A percentile compares a stretch with the other conserved stretches of the same genome.
These are phyloP conservation scores for Sebastes vulpes DNA, from an alignment of 2,797 vertebrate species.

Conservation along the genomic window DNA sequence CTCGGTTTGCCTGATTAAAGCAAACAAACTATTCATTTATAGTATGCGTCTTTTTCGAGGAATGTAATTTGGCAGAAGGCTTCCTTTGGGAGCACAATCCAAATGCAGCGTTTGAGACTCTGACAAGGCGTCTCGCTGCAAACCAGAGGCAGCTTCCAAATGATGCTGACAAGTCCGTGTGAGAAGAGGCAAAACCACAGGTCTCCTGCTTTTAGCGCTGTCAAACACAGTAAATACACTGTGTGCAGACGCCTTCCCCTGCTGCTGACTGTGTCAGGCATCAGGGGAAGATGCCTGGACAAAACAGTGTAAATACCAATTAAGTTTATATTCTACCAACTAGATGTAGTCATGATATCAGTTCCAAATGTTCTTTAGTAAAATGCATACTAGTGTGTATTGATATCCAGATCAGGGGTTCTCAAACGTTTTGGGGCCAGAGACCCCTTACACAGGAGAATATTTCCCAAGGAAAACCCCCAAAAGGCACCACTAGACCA, in stretches of 20 bases:
- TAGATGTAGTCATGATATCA: neutral
- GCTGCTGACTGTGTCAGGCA: slow-evolving; percentile 7
- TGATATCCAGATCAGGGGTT: neutral
- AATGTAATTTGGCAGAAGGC: slow-evolving; percentile 55
- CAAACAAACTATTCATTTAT: slow-evolving; percentile 57
- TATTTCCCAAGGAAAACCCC: too few species aligned
- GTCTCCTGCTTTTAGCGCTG: slow-evolving; percentile 51
- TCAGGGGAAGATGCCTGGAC: neutral
- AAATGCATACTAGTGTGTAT: neutral
- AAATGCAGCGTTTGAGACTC: slow-evolving; percentile 39
- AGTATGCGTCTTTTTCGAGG: neutral
- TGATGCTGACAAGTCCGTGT: slow-evolving; percentile 54
- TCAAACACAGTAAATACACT: slow-evolving; percentile 43
- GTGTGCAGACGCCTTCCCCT: slow-evolving; percentile 23
- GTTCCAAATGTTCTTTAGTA: neutral
- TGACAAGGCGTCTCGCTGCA: slow-evolving; percentile 32
- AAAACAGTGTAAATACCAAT: slow-evolving; percentile 41
- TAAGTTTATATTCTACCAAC: slow-evolving; percentile 14
- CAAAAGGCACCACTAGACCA: too few species aligned
- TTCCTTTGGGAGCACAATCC: slow-evolving; percentile 47
- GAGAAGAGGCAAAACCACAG: slow-evolving; percentile 49
- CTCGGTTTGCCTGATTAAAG: slow-evolving; percentile 35
- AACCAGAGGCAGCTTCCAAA: slow-evolving; percentile 37
- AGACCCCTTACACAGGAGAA: too few species aligned
- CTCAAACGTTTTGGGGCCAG: too few species aligned